Conservation (phyloP, 2,797 vertebrate genomes). For the Poecile montanus region DNA sequence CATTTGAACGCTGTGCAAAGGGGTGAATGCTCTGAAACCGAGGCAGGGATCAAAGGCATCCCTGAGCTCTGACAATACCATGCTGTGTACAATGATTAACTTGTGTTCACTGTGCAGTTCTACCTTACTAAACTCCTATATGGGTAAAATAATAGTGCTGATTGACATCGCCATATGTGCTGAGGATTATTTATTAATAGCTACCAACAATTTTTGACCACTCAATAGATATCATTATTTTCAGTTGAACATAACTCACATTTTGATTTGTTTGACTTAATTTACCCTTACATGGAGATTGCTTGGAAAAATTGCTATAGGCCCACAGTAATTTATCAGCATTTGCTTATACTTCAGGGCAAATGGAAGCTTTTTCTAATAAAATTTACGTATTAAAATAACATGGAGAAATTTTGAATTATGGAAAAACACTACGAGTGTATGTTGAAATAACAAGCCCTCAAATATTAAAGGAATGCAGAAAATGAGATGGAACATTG, state of each 20-base stretch:
- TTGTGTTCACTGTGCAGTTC: background rate
- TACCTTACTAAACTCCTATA: background rate
- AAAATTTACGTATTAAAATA: conserved; percentile 12
- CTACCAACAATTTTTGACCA: conserved; percentile 6
- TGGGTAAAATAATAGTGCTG: background rate
- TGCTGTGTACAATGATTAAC: background rate
- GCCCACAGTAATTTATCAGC: conserved; percentile 9
- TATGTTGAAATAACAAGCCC: background rate
- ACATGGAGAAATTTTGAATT: background rate
- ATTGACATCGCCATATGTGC: background rate
- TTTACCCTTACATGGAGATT: background rate
- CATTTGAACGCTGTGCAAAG: background rate
- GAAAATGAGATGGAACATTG: background rate
- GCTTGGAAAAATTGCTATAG: conserved; percentile 15
- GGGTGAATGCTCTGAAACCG: background rate
- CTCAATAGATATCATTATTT: conserved; percentile 12
- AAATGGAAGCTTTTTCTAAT: conserved; percentile 25
- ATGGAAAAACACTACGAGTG: background rate
- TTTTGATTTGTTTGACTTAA: conserved; percentile 42
- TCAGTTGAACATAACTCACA: background rate
- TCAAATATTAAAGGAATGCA: background rate
- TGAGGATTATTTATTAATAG: conserved; percentile 35
- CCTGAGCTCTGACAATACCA: conserved; percentile 12
- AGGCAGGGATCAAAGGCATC: conserved; percentile 33
- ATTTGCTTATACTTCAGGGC: background rate